Evolutionary conservation across 2,113 vertebrate species (phyloP).

Genomic region (Hemiprocne comata): DNA sequence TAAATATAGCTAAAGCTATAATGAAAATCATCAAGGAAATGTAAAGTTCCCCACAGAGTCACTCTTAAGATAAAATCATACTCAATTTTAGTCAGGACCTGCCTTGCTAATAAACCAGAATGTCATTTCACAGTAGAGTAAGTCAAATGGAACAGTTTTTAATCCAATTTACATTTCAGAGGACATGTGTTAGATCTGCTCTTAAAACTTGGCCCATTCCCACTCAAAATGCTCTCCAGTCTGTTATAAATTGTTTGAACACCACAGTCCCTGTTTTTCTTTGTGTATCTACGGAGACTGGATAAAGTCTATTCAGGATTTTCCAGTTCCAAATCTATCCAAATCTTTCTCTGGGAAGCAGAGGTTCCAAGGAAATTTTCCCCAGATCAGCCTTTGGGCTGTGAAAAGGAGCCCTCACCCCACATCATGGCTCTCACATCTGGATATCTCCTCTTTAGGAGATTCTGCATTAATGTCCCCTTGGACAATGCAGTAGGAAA

Average conservation of each 20-base stretch:
- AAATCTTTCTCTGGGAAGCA: background rate
- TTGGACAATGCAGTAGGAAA: background rate
- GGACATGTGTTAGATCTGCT: constrained; percentile 38
- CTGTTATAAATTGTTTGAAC: constrained; percentile 40
- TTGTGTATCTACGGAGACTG: constrained; percentile 24
- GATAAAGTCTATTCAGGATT: constrained; percentile 34
- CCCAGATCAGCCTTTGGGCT: background rate
- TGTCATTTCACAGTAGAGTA: constrained; percentile 36
- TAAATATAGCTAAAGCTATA: constrained; percentile 46
- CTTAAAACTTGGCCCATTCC: constrained; percentile 47
- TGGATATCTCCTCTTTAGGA: background rate
- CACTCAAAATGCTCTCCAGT: constrained; percentile 34
- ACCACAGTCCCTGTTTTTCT: constrained; percentile 6
- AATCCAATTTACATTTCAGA: constrained; percentile 62
- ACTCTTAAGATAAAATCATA: constrained; percentile 28
- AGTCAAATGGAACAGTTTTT: constrained; percentile 48
- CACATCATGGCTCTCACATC: background rate
- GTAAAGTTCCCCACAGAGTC: constrained; percentile 7
- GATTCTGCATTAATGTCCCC: background rate
- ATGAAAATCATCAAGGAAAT: constrained; percentile 37
- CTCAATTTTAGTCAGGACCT: constrained; percentile 41
- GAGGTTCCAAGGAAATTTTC: background rate
- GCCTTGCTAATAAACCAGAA: constrained; percentile 54
- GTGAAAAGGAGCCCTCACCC: background rate
- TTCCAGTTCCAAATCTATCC: background rate